These are phyloP conservation scores for Corydoras maculifer DNA, from an alignment of 2,113 vertebrate genomes.

Conservation along the genomic window DNA sequence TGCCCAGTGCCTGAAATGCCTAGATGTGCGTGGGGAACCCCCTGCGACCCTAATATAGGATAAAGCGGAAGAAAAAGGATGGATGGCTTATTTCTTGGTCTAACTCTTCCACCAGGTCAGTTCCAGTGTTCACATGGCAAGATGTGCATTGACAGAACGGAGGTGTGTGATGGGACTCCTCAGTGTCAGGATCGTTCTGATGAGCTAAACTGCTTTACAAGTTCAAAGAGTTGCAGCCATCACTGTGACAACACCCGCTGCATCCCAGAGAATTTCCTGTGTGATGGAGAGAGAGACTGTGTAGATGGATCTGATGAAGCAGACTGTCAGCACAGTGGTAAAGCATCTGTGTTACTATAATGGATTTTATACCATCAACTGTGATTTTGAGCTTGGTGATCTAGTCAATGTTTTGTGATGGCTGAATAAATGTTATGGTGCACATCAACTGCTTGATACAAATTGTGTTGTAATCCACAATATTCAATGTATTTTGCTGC, in stretches of 20 bases:
- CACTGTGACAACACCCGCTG: constrained; percentile 67
- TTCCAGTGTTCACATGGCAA: constrained; percentile 37
- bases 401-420: too few relatives aligned
- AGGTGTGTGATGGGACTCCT: constrained; percentile 39
- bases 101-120: constrained; percentile 1
- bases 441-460: too few relatives aligned
- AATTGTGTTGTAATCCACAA: too few relatives aligned
- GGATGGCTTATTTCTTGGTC: too few relatives aligned
- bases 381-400: too few relatives aligned
- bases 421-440: too few relatives aligned
- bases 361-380: too few relatives aligned
- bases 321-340: constrained; percentile 8
- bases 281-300: constrained; percentile 77
- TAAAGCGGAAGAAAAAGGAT: too few relatives aligned
- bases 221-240: constrained; percentile 58
- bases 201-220: constrained; percentile 51
- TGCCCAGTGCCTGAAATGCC: too few relatives aligned
- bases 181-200: constrained; percentile 62
- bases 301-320: constrained; percentile 74
- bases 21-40: too few relatives aligned
- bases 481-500: too few relatives aligned
- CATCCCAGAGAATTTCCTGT: constrained; percentile 77
- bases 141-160: constrained; percentile 33
- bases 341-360: background rate
- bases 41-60: too few relatives aligned